Base-by-base conservation (phyloP, 2,113 vertebrate species). In the Hemichromis elongatus region DNA sequence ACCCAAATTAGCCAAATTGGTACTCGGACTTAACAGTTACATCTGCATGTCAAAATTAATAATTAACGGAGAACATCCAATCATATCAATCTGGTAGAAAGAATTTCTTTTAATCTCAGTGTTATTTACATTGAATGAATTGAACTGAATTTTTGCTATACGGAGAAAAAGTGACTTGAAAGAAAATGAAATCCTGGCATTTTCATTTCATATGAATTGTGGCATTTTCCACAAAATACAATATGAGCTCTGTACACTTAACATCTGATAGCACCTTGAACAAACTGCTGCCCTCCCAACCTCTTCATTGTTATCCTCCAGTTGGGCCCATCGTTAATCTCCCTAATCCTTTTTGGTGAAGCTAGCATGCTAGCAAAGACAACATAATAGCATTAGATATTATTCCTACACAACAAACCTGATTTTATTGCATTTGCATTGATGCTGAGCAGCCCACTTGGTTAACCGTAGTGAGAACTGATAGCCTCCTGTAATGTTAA, bases 301-400 rank as follows among this genome's bases (percentile, higher is more conserved):
- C 73, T 30, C 26, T 50, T 68, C 80, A 83, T 66, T 86, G 80
- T 90, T 86, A 90, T 92, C 82, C 87, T 85, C 66, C 88, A 91
- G 90, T 91, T 81, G 83, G 80, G 81, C 86, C 79, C 56, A 92
- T 93, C 70, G 5, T 87, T 93, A 94, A 93, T 93, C 92, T 93
- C 92, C 70, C 80, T 92, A 93, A 94, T 95, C 92, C 87, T 78
- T 92, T 92, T 91, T 90, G 80, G 82, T 83, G 53, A 83, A 78
- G 86, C 84, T 92, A 91, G 88, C 24, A 50, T 55, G 42, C 87
- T 70, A 87, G 66, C 87, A 86, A 92, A 26, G 63, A 77, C 86
- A 92, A 84, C 85, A 92, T 88, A 95, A 94, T 89, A 89, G 86
- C 89, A 94, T 94, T 91, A 92, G 85, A 86, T 92, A 92, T 92